A percentile compares a stretch with the other conserved stretches of the same genome.
These are phyloP conservation scores for Cephus rjabovi DNA, from an alignment of 2,888 invertebrate species.

Conservation along the genomic window DNA sequence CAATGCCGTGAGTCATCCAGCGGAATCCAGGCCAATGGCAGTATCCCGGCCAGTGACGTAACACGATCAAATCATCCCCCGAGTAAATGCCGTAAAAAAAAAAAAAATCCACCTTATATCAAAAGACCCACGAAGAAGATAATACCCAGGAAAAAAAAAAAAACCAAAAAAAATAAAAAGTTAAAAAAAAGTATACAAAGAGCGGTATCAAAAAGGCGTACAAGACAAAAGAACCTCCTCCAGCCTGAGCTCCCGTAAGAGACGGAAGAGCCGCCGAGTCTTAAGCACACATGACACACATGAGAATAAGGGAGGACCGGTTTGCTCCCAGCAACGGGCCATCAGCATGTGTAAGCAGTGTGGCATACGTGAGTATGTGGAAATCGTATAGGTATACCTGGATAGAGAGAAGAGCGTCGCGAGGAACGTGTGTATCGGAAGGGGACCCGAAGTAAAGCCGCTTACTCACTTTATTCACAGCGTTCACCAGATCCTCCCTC, in stretches of 20 bases:
- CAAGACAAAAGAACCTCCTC: background rate
- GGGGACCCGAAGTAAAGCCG: background rate
- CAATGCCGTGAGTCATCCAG: background rate
- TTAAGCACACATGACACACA: constrained; percentile 1
- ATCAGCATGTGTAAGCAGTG: background rate
- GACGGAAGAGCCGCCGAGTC: background rate
- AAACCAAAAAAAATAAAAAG: background rate
- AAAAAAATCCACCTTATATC: background rate
- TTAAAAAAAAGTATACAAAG: background rate
- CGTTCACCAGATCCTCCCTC: background rate
- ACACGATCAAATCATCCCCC: background rate
- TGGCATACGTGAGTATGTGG: background rate
- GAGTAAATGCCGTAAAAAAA: background rate
- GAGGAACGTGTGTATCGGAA: background rate
- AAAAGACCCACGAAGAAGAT: background rate
- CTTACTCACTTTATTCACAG: background rate
- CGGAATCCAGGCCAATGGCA: background rate
- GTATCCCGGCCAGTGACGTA: background rate
- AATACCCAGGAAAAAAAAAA: background rate
- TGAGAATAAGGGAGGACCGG: constrained; percentile 5
- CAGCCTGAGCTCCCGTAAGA: background rate
- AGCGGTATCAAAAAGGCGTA: constrained; percentile 35
- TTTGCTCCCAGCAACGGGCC: background rate
- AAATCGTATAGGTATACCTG: background rate
- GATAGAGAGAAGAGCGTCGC: background rate